These are phyloP conservation scores for Acleris sparsana DNA, from an alignment of 2,888 invertebrate genomes.

Conservation along the genomic window DNA sequence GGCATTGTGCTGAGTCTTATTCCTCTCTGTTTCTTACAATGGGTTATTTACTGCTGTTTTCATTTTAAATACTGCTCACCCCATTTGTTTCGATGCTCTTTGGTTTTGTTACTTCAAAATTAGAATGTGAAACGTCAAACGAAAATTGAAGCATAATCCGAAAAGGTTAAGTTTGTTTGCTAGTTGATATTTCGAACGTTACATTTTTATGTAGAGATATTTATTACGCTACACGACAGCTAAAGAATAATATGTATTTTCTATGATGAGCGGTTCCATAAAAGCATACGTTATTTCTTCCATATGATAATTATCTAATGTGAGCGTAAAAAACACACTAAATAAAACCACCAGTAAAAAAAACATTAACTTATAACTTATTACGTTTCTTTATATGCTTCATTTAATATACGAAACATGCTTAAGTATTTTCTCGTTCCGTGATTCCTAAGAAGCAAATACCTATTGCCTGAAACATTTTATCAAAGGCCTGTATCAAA, in stretches of 20 bases:
- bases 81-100: constrained; percentile 9
- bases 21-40: constrained; percentile 6
- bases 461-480: constrained; percentile 7
- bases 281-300: no score
- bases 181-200: no score
- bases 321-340: no score
- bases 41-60: constrained; percentile 17
- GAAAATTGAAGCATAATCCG: no score
- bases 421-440: constrained; percentile 2
- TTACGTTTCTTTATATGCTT: not conserved
- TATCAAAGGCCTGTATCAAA: constrained; percentile 13
- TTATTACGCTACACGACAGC: no score
- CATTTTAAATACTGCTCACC: constrained; percentile 3
- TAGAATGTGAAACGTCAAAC: not conserved
- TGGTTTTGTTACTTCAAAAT: not conserved
- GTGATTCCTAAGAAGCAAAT: constrained; percentile 10
- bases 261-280: no score
- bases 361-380: not conserved
- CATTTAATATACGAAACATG: not conserved
- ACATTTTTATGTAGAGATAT: no score
- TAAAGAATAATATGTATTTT: no score
- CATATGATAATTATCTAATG: no score
- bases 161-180: no score
- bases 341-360: not conserved
- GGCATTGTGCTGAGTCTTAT: constrained; percentile 10